Evolutionary conservation across 2,113 vertebrate genomes (phyloP).

Genomic region (Dolichallabes microphthalmus): DNA sequence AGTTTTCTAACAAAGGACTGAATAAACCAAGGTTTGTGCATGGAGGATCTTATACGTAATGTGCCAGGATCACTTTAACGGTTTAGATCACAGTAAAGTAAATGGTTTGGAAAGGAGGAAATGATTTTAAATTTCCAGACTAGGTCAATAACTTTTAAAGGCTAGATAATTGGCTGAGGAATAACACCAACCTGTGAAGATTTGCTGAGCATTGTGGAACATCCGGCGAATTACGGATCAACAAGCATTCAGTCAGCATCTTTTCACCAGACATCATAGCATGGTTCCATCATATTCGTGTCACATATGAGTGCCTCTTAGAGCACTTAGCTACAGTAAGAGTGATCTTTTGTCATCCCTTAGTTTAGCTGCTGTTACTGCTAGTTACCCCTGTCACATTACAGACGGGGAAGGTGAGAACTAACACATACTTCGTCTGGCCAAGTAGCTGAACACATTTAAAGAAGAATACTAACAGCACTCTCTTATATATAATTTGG

Average conservation of each 20-base stretch:
- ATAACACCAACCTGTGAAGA: constrained; percentile 2
- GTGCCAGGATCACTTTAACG: neutral
- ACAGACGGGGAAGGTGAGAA: neutral
- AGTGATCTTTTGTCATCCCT: neutral
- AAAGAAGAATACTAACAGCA: constrained; percentile 2
- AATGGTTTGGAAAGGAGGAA: constrained; percentile 19
- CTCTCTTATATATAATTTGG: neutral
- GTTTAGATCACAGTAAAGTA: constrained; percentile 6
- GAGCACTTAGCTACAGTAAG: neutral
- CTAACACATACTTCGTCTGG: neutral
- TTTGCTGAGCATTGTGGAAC: constrained; percentile 18
- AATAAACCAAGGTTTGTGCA: neutral
- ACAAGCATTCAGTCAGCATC: constrained; percentile 5
- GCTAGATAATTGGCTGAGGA: constrained; percentile 25
- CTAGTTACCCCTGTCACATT: neutral
- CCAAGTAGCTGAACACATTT: neutral
- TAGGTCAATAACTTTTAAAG: constrained; percentile 29
- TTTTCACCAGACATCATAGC: constrained; percentile 5
- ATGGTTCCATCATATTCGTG: neutral
- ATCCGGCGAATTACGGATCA: neutral
- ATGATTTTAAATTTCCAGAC: constrained; percentile 17
- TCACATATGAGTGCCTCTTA: neutral
- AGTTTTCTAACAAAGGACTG: neutral
- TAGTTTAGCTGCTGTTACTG: neutral
- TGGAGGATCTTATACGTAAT: neutral